These are phyloP conservation scores for Aricia agestis DNA, from an alignment of 1,140 invertebrate genomes.

Conservation along the genomic window DNA sequence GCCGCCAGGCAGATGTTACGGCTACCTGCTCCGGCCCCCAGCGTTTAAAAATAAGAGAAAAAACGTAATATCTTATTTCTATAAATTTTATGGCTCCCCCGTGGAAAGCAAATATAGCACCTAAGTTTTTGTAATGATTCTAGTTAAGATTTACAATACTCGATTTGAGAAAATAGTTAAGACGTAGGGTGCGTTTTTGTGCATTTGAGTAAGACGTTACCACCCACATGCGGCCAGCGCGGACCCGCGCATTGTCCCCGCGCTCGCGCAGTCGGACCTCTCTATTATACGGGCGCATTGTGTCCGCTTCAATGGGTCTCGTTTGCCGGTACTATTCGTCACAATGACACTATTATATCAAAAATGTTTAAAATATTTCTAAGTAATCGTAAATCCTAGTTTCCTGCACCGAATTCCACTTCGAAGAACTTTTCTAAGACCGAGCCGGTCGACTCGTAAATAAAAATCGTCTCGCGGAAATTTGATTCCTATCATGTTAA, in stretches of 20 bases:
- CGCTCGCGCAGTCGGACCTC: slow-evolving; percentile 57
- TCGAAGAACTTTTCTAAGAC: neutral
- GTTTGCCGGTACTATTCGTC: slow-evolving; percentile 56
- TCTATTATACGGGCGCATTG: slow-evolving; percentile 70
- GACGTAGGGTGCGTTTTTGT: slow-evolving; percentile 51
- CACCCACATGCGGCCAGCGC: slow-evolving; percentile 68
- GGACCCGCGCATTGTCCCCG: slow-evolving; percentile 57
- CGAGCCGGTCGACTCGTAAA: neutral
- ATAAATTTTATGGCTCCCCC: slow-evolving; percentile 27
- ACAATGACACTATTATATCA: slow-evolving; percentile 73
- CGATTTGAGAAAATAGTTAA: slow-evolving; percentile 15
- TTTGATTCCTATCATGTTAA: neutral
- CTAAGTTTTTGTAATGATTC: slow-evolving; percentile 5
- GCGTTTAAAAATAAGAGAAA: slow-evolving; percentile 4
- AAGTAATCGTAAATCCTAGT: slow-evolving; percentile 55
- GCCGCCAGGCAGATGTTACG: slow-evolving; percentile 59
- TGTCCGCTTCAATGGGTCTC: slow-evolving; percentile 65
- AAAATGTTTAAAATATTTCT: slow-evolving; percentile 54
- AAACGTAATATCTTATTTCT: slow-evolving; percentile 3
- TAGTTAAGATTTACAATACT: slow-evolving; percentile 15
- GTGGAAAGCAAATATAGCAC: slow-evolving; percentile 24
- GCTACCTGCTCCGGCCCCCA: slow-evolving; percentile 51
- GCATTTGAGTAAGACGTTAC: slow-evolving; percentile 37
- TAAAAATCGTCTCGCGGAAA: neutral
- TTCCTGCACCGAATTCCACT: neutral